These are phyloP conservation scores for Alcis repandata DNA, from an alignment of 2,888 invertebrate genomes.

Conservation along the genomic window DNA sequence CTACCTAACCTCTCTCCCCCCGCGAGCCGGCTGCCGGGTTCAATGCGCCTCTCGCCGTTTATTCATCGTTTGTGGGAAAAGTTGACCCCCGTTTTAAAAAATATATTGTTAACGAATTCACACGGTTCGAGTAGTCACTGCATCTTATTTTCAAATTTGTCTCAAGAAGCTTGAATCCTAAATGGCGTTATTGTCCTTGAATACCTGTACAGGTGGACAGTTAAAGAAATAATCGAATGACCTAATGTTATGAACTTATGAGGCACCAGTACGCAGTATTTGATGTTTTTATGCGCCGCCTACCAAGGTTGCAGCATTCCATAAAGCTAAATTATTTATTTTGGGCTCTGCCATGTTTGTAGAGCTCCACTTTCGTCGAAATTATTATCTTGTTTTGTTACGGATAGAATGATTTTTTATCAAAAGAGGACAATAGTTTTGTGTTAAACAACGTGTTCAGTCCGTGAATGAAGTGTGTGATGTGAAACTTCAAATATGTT, in stretches of 20 bases:
- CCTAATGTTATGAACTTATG: constrained; percentile 51
- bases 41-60: constrained; percentile 86
- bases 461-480: constrained; percentile 66
- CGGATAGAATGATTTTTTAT: constrained; percentile 70
- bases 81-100: constrained; percentile 85
- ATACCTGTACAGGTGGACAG: constrained; percentile 24
- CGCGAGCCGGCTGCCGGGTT: constrained; percentile 83
- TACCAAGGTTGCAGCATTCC: constrained; percentile 76
- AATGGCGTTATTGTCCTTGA: constrained; percentile 32
- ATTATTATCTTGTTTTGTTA: constrained; percentile 78
- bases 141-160: constrained; percentile 62
- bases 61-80: constrained; percentile 87
- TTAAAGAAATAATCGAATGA: constrained; percentile 48
- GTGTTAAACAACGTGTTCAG: constrained; percentile 66
- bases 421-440: constrained; percentile 71
- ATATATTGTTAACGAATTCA: constrained; percentile 86
- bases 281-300: constrained; percentile 65
- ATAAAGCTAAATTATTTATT: constrained; percentile 75
- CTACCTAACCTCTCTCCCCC: constrained; percentile 82
- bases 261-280: constrained; percentile 55
- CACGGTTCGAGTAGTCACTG: constrained; percentile 75
- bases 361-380: constrained; percentile 77
- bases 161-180: constrained; percentile 20
- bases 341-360: constrained; percentile 79
- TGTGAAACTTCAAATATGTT: constrained; percentile 49